Percentiles rank a stretch among this genome's conserved stretches.
phyloP scores from a whole-genome alignment of 2,888 invertebrate species.

The Aporophyla nigra region DNA sequence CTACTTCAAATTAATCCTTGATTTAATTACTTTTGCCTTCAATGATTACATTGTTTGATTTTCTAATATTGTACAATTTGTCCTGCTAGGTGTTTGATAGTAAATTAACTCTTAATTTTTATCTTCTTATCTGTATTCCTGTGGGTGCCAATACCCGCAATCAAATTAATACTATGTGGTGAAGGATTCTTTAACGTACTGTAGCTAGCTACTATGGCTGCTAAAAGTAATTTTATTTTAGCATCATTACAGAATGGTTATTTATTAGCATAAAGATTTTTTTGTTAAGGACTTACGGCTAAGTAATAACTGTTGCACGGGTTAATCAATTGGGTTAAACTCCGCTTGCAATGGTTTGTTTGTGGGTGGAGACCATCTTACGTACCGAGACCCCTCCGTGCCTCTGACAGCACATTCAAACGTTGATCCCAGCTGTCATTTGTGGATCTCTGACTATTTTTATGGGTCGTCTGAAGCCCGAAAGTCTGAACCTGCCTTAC shows the following conservation, averaged over 20 bases:
- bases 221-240: neutral
- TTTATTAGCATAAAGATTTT: neutral
- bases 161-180: neutral
- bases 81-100: neutral
- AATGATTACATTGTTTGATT: neutral
- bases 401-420: too few species aligned
- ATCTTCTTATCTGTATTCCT: constrained; percentile 1
- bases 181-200: neutral
- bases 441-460: too few species aligned
- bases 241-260: neutral
- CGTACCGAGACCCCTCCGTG: too few species aligned
- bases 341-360: too few species aligned
- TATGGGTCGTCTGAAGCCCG: too few species aligned
- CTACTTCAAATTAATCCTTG: neutral
- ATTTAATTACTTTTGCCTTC: neutral
- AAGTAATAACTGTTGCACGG: too few species aligned
- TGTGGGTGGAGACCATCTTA: too few species aligned
- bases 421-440: too few species aligned
- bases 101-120: neutral
- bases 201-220: neutral
- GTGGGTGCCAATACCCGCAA: neutral
- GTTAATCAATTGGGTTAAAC: too few species aligned
- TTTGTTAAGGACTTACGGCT: too few species aligned
- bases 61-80: neutral
- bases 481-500: too few species aligned